Conservation (phyloP, 2,113 vertebrate species). For the Blennius ocellaris region DNA sequence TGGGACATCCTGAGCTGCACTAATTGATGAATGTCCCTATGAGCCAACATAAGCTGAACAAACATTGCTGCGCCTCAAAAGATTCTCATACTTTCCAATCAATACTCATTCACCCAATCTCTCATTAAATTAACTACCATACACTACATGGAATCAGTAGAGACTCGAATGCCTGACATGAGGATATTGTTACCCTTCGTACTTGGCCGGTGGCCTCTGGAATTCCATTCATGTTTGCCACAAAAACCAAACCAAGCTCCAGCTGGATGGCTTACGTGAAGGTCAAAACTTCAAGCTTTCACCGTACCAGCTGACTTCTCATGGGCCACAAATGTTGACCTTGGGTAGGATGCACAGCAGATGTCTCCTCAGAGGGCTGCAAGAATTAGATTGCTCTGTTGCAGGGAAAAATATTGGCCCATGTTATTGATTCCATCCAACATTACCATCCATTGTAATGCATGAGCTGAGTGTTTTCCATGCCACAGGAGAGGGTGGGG, state of each 20-base stretch:
- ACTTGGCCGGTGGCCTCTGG: slow-evolving; percentile 44
- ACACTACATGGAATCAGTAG: not conserved
- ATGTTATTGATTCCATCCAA: slow-evolving; percentile 38
- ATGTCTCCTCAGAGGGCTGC: slow-evolving; percentile 39
- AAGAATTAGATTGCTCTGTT: slow-evolving; percentile 8
- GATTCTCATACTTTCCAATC: slow-evolving; percentile 20
- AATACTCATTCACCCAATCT: slow-evolving; percentile 10
- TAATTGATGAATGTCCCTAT: slow-evolving; percentile 35
- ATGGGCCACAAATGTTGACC: slow-evolving; percentile 58
- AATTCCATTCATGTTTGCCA: slow-evolving; percentile 72
- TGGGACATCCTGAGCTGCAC: slow-evolving; percentile 16
- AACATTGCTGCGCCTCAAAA: slow-evolving; percentile 7
- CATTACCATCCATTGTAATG: slow-evolving; percentile 33
- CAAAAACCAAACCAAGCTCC: slow-evolving; percentile 54
- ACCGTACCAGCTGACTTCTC: slow-evolving; percentile 58
- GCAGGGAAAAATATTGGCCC: not conserved
- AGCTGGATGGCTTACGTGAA: slow-evolving; percentile 60
- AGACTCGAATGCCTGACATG: slow-evolving; percentile 1
- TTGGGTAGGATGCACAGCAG: slow-evolving; percentile 55
- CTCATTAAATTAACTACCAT: slow-evolving; percentile 19
- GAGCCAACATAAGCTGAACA: slow-evolving; percentile 5
- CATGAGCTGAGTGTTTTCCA: slow-evolving; percentile 20
- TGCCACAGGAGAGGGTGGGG: slow-evolving; percentile 43
- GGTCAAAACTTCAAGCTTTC: slow-evolving; percentile 62
- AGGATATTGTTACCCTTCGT: slow-evolving; percentile 34